Conservation (phyloP, 2,797 vertebrate species). For the Lagothrix lagotricha region DNA sequence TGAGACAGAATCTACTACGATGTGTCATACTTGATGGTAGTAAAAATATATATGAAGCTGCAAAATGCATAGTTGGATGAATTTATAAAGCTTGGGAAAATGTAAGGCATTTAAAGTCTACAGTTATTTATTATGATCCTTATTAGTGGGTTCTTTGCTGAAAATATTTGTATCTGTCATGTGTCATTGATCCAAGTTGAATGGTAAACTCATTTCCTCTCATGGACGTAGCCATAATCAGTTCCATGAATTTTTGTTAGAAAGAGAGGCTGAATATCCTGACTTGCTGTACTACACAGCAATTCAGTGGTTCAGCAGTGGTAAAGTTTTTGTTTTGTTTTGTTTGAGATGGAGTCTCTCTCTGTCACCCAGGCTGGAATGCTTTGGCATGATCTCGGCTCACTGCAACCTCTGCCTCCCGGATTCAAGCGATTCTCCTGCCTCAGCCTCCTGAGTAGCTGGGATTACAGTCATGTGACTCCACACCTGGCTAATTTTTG, state of each 20-base stretch:
- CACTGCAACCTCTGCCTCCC: too few species aligned
- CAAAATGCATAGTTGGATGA: neutral
- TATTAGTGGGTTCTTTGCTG: neutral
- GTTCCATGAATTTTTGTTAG: neutral
- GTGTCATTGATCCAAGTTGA: neutral
- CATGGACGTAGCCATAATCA: neutral
- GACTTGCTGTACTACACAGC: neutral
- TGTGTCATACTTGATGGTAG: neutral
- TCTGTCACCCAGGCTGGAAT: too few species aligned
- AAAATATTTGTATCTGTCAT: slow-evolving; percentile 12
- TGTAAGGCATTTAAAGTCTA: neutral
- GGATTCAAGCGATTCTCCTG: too few species aligned
- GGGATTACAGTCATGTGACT: too few species aligned
- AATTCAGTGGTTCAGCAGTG: neutral
- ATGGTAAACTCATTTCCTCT: neutral
- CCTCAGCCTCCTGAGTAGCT: too few species aligned
- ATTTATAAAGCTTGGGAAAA: slow-evolving; percentile 24
- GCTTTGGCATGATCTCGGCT: too few species aligned
- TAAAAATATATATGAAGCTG: neutral
- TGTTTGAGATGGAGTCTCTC: too few species aligned
- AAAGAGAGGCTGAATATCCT: neutral
- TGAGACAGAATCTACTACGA: neutral
- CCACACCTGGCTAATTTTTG: too few species aligned
- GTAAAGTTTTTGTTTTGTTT: neutral
- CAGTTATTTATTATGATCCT: neutral